Percentiles rank a stretch among this genome's conserved stretches.
phyloP scores from a whole-genome alignment of 2,888 invertebrate species.

The Oscheius onirici region DNA sequence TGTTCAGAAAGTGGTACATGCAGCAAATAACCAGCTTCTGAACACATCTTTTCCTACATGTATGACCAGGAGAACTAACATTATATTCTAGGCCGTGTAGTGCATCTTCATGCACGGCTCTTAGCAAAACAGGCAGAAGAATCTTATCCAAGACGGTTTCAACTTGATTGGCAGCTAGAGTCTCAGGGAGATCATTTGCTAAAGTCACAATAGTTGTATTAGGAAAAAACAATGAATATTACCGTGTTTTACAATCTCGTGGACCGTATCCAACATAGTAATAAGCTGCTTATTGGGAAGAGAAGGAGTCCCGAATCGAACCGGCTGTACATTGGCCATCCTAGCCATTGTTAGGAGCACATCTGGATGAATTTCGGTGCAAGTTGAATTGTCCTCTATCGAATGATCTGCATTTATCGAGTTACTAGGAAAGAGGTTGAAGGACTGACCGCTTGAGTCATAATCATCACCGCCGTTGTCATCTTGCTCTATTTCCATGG shows the following conservation, averaged over 20 bases:
- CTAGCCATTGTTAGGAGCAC: no score
- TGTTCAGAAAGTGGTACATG: neutral
- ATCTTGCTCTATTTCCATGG: no score
- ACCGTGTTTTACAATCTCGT: conserved; percentile 17
- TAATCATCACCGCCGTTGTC: no score
- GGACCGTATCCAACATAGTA: conserved; percentile 1
- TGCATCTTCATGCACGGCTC: neutral
- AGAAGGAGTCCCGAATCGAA: conserved; percentile 4
- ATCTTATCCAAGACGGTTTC: neutral
- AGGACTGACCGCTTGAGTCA: no score
- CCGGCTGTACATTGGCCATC: no score
- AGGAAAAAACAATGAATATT: neutral
- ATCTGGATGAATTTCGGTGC: no score
- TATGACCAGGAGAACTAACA: neutral
- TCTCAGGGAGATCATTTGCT: conserved; percentile 1
- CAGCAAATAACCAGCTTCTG: conserved; percentile 20
- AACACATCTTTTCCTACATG: neutral
- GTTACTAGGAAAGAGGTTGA: no score
- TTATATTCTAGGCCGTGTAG: neutral
- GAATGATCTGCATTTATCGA: no score
- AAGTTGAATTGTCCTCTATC: no score
- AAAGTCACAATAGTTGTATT: neutral
- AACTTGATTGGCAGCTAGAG: neutral
- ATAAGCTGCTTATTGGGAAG: conserved; percentile 24
- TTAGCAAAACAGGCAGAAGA: neutral